Evolutionary conservation across 1,140 invertebrate genomes (phyloP).

Genomic region (Pantala flavescens): DNA sequence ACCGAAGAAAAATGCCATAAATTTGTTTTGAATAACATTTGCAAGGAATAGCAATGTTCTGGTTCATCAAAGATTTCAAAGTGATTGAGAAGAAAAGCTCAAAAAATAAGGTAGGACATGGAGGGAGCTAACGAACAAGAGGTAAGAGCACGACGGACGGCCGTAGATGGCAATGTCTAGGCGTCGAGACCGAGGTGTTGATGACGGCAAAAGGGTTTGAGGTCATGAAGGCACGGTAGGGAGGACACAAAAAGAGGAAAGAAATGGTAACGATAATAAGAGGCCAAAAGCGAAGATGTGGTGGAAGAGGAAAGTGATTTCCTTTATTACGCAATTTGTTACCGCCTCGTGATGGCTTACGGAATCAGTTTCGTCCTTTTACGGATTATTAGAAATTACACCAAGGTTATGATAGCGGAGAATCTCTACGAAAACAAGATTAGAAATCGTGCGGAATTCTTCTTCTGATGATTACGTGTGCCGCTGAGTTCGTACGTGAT

Average conservation of each 20-base stretch:
- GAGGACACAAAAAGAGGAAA: background rate
- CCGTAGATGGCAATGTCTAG: background rate
- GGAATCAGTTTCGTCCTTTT: too few species aligned
- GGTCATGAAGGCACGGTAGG: background rate
- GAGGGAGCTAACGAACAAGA: background rate
- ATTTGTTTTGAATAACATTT: too few species aligned
- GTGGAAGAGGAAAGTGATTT: background rate
- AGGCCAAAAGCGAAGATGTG: background rate
- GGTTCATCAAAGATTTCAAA: background rate
- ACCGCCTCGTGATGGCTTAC: too few species aligned
- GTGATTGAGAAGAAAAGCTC: background rate
- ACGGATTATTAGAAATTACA: too few species aligned
- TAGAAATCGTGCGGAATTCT: too few species aligned
- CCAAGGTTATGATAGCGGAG: too few species aligned
- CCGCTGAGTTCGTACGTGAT: too few species aligned
- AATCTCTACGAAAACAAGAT: too few species aligned
- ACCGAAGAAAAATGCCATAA: too few species aligned
- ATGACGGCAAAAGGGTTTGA: background rate
- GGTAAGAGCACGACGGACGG: background rate
- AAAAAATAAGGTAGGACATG: background rate
- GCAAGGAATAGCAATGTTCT: too few species aligned
- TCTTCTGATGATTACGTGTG: too few species aligned
- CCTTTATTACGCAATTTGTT: too few species aligned
- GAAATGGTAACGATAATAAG: background rate
- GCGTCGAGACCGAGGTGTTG: background rate